phyloP scores from a whole-genome alignment of 2,797 vertebrate species.

The Halcyon leucocephala region DNA sequence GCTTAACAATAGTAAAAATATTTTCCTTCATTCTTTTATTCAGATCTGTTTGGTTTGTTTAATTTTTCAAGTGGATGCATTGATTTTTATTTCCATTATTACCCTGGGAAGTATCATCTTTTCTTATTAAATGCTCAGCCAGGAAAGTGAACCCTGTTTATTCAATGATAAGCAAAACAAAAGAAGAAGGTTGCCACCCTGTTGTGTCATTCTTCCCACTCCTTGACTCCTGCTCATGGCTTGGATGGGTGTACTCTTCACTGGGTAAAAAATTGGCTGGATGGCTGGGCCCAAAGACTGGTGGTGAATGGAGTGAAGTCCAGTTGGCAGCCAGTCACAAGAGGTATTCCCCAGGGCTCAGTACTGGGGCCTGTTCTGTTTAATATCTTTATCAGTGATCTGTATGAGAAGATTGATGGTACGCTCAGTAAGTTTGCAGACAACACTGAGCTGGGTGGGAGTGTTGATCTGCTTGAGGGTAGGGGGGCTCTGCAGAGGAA shows the following conservation, averaged over 20 bases:
- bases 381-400: not conserved
- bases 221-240: not conserved
- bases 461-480: not conserved
- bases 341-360: not conserved
- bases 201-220: not conserved
- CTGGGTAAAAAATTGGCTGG: not conserved
- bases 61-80: not conserved
- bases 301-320: not conserved
- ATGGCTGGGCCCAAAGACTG: not conserved
- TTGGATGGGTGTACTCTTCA: not conserved
- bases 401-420: not conserved
- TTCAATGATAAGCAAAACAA: not conserved
- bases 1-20: constrained; percentile 25
- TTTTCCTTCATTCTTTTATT: constrained; percentile 12
- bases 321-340: not conserved
- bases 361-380: not conserved
- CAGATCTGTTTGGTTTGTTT: not conserved
- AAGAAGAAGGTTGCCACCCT: not conserved
- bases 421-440: not conserved
- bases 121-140: not conserved
- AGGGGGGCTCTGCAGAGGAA: no score
- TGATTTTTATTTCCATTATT: not conserved
- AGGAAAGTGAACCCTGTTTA: not conserved
- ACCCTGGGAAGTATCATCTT: not conserved
- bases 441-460: not conserved